Evolutionary conservation across 1,140 invertebrate species (phyloP), one percentile per base, ranked within the genome.

Genomic region (Augochlora pura): DNA sequence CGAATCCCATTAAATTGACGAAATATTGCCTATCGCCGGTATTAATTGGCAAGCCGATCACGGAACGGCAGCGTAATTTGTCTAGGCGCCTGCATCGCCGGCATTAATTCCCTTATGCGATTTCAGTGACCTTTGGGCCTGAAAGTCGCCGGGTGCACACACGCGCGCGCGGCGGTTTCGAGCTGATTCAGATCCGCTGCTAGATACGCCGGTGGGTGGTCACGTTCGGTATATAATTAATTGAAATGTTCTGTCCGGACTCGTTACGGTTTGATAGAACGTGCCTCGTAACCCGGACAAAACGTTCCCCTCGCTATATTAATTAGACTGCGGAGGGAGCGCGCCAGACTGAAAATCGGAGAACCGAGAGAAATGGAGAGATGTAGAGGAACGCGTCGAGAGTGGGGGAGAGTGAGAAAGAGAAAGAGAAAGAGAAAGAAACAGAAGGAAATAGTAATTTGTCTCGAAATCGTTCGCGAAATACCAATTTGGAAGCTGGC

Each of bases 161-260:
- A 21, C 21, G 32, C 16, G 49, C n/a, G n/a, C n/a, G n/a, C n/a
- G n/a, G n/a, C n/a, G 73, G 39, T 76, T 60, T 63, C 52, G 46
- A 23, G n/a, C 38, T 60, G 67, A 64, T 52, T 77, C 57, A 49
- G 70, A 74, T 78, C 69, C 69, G 76, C 27, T 25, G 71, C 63
- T 74, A 79, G 77, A 72, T 67, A 73, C 38, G 52, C 70, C 63
- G 25, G 62, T 79, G 77, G 70, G 77, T 79, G 77, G 77, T 59
- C 70, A 74, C 71, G 77, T 79, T 79, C 27, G 52, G 60, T 74
- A 60, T 74, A 49, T 79, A 79, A 79, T 79, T 79, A 79, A 79
- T 79, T 79, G 77, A 79, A 74, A 74, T 57, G 77, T 79, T 79
- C 77, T 57, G 21, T 38, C 25, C 32, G 52, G 27, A 23, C 39